Evolutionary conservation across 2,797 vertebrate genomes (phyloP).

Genomic region (Malurus splendens): DNA sequence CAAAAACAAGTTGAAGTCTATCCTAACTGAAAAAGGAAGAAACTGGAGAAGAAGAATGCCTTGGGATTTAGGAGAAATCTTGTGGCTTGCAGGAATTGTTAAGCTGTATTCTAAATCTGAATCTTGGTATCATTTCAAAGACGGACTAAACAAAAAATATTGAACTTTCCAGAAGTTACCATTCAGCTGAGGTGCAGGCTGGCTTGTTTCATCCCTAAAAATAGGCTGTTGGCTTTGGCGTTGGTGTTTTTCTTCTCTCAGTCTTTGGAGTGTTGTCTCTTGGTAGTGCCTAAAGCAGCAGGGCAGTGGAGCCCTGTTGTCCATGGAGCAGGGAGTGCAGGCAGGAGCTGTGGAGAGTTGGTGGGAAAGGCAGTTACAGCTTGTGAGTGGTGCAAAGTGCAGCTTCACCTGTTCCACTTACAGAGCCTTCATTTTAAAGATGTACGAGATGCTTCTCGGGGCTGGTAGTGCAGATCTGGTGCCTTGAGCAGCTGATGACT

Average conservation of each 20-base stretch:
- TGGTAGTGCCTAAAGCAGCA: neutral
- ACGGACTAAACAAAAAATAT: neutral
- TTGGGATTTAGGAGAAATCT: neutral
- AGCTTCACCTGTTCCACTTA: neutral
- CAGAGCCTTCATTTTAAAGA: neutral
- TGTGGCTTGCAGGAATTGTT: neutral
- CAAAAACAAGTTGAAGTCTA: neutral
- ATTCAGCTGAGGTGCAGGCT: neutral
- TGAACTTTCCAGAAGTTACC: neutral
- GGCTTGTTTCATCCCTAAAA: neutral
- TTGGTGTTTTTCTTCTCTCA: neutral
- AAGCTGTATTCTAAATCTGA: neutral
- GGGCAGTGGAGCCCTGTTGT: neutral
- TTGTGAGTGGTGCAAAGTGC: neutral
- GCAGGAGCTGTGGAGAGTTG: neutral
- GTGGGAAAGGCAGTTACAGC: neutral
- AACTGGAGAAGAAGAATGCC: neutral
- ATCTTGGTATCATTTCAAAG: neutral
- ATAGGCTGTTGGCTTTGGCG: neutral
- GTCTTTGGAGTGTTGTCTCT: neutral
- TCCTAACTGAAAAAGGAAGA: neutral
- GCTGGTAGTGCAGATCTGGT: neutral
- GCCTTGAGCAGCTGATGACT: neutral
- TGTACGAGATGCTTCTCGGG: accelerated
- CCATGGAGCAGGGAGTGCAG: accelerated